Evolutionary conservation across 2,888 invertebrate species (phyloP).

Genomic region (Cheilosia vernalis): DNA sequence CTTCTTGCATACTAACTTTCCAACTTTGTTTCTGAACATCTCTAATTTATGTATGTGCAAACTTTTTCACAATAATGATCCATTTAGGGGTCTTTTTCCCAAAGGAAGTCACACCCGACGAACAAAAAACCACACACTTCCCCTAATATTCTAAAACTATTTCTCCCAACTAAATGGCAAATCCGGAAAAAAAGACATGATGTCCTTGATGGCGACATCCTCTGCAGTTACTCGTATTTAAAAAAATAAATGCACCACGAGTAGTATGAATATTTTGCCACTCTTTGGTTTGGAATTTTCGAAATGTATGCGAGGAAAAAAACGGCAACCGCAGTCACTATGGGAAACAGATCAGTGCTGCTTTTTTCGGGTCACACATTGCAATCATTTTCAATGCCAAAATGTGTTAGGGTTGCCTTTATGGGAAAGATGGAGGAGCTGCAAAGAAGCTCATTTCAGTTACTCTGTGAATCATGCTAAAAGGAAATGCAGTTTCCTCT

Average conservation of each 20-base stretch:
- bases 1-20: no score
- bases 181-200: constrained; percentile 36
- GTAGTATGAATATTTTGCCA: constrained; percentile 29
- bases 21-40: no score
- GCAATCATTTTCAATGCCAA: not conserved
- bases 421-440: no score
- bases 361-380: constrained; percentile 4
- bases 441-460: constrained; percentile 1
- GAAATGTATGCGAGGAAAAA: not conserved
- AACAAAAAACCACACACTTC: constrained; percentile 8
- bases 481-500: constrained; percentile 23
- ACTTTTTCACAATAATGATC: no score
- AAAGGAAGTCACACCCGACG: not conserved
- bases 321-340: not conserved
- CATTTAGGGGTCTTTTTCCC: not conserved
- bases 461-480: constrained; percentile 9
- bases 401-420: constrained; percentile 15
- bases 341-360: not conserved
- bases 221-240: constrained; percentile 5
- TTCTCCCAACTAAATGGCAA: constrained; percentile 30
- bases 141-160: constrained; percentile 27
- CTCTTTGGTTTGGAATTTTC: constrained; percentile 21
- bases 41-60: no score
- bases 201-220: constrained; percentile 36
- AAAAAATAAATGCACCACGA: constrained; percentile 14